Base-by-base conservation (phyloP, 2,797 vertebrate genomes). In the Urosaurus nigricauda region DNA sequence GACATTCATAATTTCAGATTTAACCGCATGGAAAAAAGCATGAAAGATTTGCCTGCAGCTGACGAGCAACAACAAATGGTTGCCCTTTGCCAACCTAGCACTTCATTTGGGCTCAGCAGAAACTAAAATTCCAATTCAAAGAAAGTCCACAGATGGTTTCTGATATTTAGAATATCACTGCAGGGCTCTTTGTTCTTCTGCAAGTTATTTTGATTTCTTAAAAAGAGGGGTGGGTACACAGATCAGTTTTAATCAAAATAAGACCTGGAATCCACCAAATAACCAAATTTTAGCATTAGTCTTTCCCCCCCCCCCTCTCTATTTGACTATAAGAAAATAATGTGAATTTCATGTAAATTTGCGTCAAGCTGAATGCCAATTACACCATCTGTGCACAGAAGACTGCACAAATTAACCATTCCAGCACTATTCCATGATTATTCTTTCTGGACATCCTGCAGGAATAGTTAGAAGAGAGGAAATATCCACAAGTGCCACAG, bases 401-500 rank as follows among this genome's bases (percentile, higher is more conserved):
- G 47, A 40, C n/a, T 60, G 56, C 47, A 68, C 17, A 43, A n/a
- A 82, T 74, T 82, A 73, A 63, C 51, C 47, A 53, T 74, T 51
- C 47, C 68, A 74, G 60, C 29, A 68, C 6, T 53, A 89, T 51
- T 68, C 43, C 43, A 56, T 51, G 24, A 40, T 4, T 81, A 51
- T 65, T 85, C 7, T 81, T 47, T 32, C 70, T 87, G 53, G 68
- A 83, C 32, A 74, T 40, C 56, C 63, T 82, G 32, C 65, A 90
- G 87, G 40, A 74, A 74, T 82, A 74, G 78, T 43, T 73, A 40
- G 80, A 51, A 77, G 26, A 91, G n/a, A 90, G 84, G 24, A 56
- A 51, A 87, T 73, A 51, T 47, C 83, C 89, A 85, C 83, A 75
- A 24, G 87, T 71, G 40, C 51, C 56, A 86, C 77, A 89, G n/a